Conservation (phyloP, 2,888 invertebrate genomes). For the Anarsia innoxiella region DNA sequence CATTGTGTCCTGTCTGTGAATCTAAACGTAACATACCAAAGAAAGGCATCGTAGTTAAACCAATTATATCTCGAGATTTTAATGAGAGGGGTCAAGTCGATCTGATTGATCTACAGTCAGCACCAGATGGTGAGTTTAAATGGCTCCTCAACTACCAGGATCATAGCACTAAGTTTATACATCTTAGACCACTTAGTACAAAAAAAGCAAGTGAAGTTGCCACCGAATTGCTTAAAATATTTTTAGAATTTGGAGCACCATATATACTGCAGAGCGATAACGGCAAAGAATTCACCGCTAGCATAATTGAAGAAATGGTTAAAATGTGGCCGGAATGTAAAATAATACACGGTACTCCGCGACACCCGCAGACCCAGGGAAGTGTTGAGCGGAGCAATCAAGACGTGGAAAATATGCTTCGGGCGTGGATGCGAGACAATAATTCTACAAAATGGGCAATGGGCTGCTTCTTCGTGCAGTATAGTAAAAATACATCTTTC, state of each 20-base stretch:
- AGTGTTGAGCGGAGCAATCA: constrained; percentile 20
- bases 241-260: constrained; percentile 19
- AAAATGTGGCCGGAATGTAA: constrained; percentile 23
- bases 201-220: constrained; percentile 26
- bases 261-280: constrained; percentile 19
- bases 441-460: constrained; percentile 27
- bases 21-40: constrained; percentile 20
- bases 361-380: constrained; percentile 18
- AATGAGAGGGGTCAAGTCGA: constrained; percentile 31
- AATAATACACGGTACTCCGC: constrained; percentile 20
- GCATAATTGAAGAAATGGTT: constrained; percentile 22
- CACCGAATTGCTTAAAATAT: constrained; percentile 23
- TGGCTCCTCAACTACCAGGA: constrained; percentile 38
- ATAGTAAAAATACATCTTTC: constrained; percentile 23
- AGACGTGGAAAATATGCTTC: constrained; percentile 28
- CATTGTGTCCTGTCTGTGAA: constrained; percentile 20
- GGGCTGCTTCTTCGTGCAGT: constrained; percentile 27
- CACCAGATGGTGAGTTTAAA: constrained; percentile 32
- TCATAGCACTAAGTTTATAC: constrained; percentile 32
- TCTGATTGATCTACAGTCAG: constrained; percentile 27
- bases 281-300: constrained; percentile 21
- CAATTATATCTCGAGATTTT: constrained; percentile 26
- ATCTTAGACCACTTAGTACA: constrained; percentile 27
- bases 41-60: constrained; percentile 23
- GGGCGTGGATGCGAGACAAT: constrained; percentile 28